phyloP scores from a whole-genome alignment of 2,888 invertebrate genomes.

The Nemotelus pantherinus region DNA sequence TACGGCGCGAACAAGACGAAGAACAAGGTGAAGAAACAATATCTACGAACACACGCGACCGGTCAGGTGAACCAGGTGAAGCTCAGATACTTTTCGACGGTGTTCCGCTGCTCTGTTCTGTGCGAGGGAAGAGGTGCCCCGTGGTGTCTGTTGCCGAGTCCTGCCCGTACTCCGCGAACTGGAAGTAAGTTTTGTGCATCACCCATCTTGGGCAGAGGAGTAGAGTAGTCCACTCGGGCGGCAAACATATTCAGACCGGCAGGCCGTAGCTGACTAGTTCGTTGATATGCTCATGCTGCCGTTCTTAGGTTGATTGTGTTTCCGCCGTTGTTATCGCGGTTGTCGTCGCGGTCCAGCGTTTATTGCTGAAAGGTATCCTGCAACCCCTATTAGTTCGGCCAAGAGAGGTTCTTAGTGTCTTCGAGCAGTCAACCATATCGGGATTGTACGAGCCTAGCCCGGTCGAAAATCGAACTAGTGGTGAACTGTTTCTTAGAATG shows the following conservation, averaged over 20 bases:
- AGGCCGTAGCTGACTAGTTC: neutral
- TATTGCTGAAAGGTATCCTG: conserved; percentile 25
- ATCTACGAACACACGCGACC: conserved; percentile 38
- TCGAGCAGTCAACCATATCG: no score
- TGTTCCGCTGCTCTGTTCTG: conserved; percentile 32
- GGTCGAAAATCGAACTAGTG: neutral
- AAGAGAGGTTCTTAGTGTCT: neutral
- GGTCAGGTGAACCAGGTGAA: conserved; percentile 38
- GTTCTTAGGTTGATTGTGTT: conserved; percentile 39
- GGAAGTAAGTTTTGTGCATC: conserved; percentile 30
- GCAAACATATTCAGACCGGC: conserved; percentile 38
- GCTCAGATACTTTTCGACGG: conserved; percentile 12
- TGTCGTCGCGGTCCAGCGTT: conserved; percentile 28
- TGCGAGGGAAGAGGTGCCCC: conserved; percentile 13
- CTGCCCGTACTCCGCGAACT: conserved; percentile 20
- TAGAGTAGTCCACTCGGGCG: conserved; percentile 17
- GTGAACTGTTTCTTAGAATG: neutral
- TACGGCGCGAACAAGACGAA: neutral
- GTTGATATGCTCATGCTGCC: conserved; percentile 32
- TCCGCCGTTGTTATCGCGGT: conserved; percentile 30
- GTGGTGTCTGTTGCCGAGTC: conserved; percentile 5
- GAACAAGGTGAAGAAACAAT: conserved; percentile 21
- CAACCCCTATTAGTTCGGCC: neutral
- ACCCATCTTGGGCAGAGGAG: conserved; percentile 25
- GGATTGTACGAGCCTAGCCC: no score